Evolutionary conservation across 2,113 vertebrate species (phyloP).

Genomic region (Jacana jacana): DNA sequence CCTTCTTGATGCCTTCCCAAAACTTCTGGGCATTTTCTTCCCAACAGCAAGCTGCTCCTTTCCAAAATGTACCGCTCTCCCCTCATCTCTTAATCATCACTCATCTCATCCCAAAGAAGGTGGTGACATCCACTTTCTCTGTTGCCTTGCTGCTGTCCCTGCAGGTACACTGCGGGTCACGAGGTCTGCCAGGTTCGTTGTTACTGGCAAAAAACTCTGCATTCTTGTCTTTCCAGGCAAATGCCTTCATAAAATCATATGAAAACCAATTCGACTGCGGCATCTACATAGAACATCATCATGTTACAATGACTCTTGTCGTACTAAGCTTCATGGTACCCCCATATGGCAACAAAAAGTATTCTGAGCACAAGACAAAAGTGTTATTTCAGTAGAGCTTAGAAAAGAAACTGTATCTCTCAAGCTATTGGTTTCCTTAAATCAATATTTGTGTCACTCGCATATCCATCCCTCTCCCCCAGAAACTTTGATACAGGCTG

Average conservation of each 20-base stretch:
- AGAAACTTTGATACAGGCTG: neutral
- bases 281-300: neutral
- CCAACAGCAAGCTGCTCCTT: neutral
- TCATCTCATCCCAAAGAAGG: neutral
- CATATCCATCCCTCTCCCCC: neutral
- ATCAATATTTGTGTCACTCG: neutral
- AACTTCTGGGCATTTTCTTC: neutral
- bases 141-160: neutral
- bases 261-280: neutral
- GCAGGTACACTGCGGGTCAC: neutral
- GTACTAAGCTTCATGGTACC: neutral
- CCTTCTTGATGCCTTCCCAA: neutral
- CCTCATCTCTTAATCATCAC: neutral
- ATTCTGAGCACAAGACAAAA: neutral
- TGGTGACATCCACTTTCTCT: neutral
- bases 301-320: neutral
- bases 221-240: neutral
- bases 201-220: neutral
- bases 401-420: neutral
- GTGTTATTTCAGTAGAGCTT: neutral
- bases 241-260: neutral
- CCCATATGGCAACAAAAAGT: neutral
- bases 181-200: neutral
- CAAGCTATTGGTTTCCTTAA: neutral
- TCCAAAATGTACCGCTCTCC: neutral